Percentiles rank a stretch among this genome's conserved stretches.
These are phyloP conservation scores for Taenioides sp. DNA, from an alignment of 2,797 vertebrate species.

Conservation along the genomic window DNA sequence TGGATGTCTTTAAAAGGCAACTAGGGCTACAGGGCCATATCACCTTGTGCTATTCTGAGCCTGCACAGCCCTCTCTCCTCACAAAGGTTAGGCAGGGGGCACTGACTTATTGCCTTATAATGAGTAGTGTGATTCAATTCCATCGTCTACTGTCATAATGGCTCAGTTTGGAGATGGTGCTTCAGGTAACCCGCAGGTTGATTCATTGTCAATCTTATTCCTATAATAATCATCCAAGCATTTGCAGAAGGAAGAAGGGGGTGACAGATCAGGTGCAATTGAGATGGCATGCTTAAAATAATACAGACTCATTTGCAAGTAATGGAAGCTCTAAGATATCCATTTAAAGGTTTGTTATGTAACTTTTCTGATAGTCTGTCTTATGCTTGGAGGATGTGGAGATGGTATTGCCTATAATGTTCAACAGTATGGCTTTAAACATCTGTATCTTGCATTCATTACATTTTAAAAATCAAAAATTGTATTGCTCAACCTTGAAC, in stretches of 20 bases:
- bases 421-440: too few species aligned
- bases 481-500: too few species aligned
- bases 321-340: conserved; percentile 32
- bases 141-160: conserved; percentile 35
- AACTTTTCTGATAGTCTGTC: too few species aligned
- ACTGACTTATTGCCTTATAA: conserved; percentile 44
- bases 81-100: conserved; percentile 51
- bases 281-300: conserved; percentile 16
- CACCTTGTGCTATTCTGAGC: conserved; percentile 52
- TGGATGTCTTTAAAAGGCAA: conserved; percentile 76
- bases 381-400: too few species aligned
- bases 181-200: conserved; percentile 19
- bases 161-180: conserved; percentile 24
- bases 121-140: conserved; percentile 24
- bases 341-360: conserved; percentile 5
- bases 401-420: too few species aligned
- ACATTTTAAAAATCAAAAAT: too few species aligned
- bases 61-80: conserved; percentile 49
- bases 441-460: too few species aligned
- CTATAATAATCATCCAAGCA: conserved; percentile 41
- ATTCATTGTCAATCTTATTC: conserved; percentile 27
- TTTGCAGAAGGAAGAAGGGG: conserved; percentile 28
- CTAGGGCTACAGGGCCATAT: conserved; percentile 60
- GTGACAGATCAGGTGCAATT: conserved; percentile 34
- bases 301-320: conserved; percentile 25